A percentile compares a stretch with the other conserved stretches of the same genome.
phyloP scores from a whole-genome alignment of 2,888 invertebrate genomes.

The Patella pellucida region DNA sequence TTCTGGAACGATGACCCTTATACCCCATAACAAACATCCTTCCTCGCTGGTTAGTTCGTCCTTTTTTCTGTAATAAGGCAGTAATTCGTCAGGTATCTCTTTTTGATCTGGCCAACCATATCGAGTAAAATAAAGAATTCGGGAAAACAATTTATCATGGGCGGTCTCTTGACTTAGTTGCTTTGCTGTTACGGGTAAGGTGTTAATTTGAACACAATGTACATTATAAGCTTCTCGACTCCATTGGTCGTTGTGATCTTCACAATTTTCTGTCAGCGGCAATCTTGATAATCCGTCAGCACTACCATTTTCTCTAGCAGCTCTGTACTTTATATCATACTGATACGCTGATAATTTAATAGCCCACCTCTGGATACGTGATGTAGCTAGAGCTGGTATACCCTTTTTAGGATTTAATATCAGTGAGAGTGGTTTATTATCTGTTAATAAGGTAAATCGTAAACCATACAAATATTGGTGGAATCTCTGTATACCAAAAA shows the following conservation, averaged over 20 bases:
- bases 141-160: constrained; percentile 27
- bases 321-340: constrained; percentile 57
- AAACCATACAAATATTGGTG: constrained; percentile 41
- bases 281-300: constrained; percentile 62
- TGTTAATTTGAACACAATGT: constrained; percentile 46
- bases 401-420: constrained; percentile 60
- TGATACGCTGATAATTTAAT: constrained; percentile 59
- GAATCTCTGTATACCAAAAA: constrained; percentile 38
- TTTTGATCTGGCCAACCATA: constrained; percentile 26
- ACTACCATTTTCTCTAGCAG: constrained; percentile 51
- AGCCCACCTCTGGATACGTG: constrained; percentile 54
- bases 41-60: constrained; percentile 2
- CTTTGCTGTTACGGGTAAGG: constrained; percentile 38
- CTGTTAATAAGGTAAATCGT: constrained; percentile 57
- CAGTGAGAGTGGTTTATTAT: constrained; percentile 67
- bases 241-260: constrained; percentile 15
- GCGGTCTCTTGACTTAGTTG: constrained; percentile 26
- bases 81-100: constrained; percentile 39
- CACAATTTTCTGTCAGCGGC: constrained; percentile 27
- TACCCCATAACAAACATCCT: constrained; percentile 11
- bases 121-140: constrained; percentile 25
- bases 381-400: constrained; percentile 51
- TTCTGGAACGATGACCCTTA: background rate
- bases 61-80: constrained; percentile 22
- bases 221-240: constrained; percentile 17